Conservation (phyloP, 2,888 invertebrate genomes). For the Perizoma flavofasciatum region DNA sequence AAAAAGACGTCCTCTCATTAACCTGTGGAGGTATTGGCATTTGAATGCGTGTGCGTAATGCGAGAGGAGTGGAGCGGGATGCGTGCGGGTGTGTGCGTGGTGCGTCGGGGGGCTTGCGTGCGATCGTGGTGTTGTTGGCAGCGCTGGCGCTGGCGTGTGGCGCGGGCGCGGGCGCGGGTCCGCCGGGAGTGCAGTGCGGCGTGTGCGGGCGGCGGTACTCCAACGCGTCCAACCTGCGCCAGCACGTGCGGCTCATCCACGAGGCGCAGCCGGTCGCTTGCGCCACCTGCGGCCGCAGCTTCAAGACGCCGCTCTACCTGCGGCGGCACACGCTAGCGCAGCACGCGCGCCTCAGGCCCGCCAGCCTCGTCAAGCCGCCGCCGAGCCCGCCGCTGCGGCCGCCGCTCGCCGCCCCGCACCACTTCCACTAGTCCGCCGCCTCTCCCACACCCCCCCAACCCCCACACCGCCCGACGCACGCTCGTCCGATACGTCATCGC, state of each 20-base stretch:
- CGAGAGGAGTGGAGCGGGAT: slow-evolving; percentile 36
- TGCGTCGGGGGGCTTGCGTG: slow-evolving; percentile 54
- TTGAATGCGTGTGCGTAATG: slow-evolving; percentile 13
- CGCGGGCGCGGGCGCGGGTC: slow-evolving; percentile 47
- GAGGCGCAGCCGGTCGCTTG: slow-evolving; percentile 88
- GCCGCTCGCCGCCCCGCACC: slow-evolving; percentile 38
- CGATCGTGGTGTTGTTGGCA: slow-evolving; percentile 77
- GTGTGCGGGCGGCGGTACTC: slow-evolving; percentile 88
- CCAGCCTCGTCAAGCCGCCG: slow-evolving; percentile 53
- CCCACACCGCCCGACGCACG: slow-evolving; percentile 25
- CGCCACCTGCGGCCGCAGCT: slow-evolving; percentile 88
- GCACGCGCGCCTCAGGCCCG: slow-evolving; percentile 74
- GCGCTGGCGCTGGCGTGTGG: slow-evolving; percentile 56
- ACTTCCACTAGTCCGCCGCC: slow-evolving; percentile 35
- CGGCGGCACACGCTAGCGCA: slow-evolving; percentile 90
- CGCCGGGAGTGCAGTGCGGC: slow-evolving; percentile 79
- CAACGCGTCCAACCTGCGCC: slow-evolving; percentile 89
- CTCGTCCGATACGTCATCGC: slow-evolving; percentile 8
- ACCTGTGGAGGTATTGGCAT: slow-evolving; percentile 22
- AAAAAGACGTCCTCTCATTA: background rate
- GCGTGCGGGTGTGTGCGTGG: slow-evolving; percentile 34
- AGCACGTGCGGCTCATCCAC: slow-evolving; percentile 90
- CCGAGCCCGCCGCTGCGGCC: slow-evolving; percentile 44
- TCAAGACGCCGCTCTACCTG: slow-evolving; percentile 90
- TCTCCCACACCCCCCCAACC: slow-evolving; percentile 8